A percentile compares a stretch with the other conserved stretches of the same genome.
phyloP scores from a whole-genome alignment of 2,888 invertebrate species.

The Sipha maydis region DNA sequence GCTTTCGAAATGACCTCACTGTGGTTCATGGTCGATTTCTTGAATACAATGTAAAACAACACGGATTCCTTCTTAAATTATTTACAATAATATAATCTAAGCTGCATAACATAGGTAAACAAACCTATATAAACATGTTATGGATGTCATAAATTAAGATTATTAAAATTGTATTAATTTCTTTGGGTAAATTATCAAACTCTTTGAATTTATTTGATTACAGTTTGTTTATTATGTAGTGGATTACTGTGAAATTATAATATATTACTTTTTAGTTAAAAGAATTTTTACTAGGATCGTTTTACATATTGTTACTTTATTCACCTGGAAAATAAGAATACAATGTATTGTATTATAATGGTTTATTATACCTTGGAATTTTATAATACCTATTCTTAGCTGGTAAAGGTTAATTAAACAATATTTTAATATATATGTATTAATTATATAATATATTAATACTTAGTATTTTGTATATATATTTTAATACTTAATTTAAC shows the following conservation, averaged over 20 bases:
- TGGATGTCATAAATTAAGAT: not conserved
- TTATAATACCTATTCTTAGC: too few species aligned
- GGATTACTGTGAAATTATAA: not conserved
- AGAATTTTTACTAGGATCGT: too few species aligned
- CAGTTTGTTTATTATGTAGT: not conserved
- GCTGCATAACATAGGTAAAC: not conserved
- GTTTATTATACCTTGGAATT: too few species aligned
- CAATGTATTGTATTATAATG: not conserved
- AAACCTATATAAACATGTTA: not conserved
- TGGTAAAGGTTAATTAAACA: too few species aligned
- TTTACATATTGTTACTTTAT: not conserved
- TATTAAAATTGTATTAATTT: not conserved
- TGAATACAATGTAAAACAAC: not conserved
- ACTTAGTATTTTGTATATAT: not conserved
- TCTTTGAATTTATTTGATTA: not conserved
- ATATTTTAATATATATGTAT: too few species aligned
- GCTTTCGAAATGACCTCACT: not conserved
- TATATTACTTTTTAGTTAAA: too few species aligned
- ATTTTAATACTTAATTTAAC: not conserved
- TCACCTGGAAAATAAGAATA: not conserved
- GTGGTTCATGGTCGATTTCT: not conserved
- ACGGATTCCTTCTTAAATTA: not conserved
- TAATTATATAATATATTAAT: too few species aligned
- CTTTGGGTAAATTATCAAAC: not conserved
- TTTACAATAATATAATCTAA: not conserved